Base-by-base conservation (phyloP, 53 echinoderm and acorn worm species). In the Paracentrotus lividus region DNA sequence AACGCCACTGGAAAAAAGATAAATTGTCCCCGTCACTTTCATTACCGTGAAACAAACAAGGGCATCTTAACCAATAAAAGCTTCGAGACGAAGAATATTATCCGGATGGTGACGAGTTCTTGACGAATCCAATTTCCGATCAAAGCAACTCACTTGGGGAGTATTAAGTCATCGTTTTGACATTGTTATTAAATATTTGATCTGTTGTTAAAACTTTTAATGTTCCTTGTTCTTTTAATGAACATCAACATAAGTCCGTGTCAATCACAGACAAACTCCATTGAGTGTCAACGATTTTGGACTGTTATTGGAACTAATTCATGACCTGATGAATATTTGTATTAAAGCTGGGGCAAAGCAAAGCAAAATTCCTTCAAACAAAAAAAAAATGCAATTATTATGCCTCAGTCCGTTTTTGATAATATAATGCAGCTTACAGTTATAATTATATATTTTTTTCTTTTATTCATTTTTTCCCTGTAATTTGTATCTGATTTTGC, bases 151-250 rank as follows among this genome's bases (percentile, higher is more conserved):
- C 47, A n/a, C 81, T 47, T 16, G 45, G 81, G 81, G 81, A 34
- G 47, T 49, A 81, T n/a, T 26, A 47, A 81, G 81, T 81, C 45
- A 81, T 81, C 81, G 49, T 81, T 81, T 45, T 81, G 81, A 81
- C 81, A 81, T 81, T 81, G 81, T n/a, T 81, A 81, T 24, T n/a
- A 44, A 81, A 47, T 44, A 81, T 81, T 47, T 27, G 26, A 81
- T 81, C 81, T 81, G 44, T 81, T 47, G 76, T 21, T 76, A 81
- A n/a, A 45, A 47, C 47, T 1, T 81, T 66, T 66, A 31, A 16
- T 36, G 20, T n/a, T n/a, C n/a, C n/a, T n/a, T 81, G 77, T 42
- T 9, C 9, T 76, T 49, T 81, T 45, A 47, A 47, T 47, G 72
- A 72, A 36, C 20, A 21, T 2, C 6, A 45, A n/a, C n/a, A n/a